Conservation (phyloP, 2,888 invertebrate genomes). For the Cheilosia urbana region DNA sequence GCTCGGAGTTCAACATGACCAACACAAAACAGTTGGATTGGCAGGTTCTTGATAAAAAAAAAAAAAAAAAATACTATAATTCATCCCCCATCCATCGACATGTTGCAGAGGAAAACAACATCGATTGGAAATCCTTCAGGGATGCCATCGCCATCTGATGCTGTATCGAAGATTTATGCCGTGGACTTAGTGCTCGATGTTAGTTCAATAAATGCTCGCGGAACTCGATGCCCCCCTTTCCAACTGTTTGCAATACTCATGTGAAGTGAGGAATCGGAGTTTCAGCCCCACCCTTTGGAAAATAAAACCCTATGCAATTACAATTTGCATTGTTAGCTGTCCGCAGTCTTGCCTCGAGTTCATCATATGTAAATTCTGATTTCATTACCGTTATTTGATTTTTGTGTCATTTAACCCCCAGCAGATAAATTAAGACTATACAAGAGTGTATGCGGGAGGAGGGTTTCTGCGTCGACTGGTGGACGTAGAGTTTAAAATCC, state of each 20-base stretch:
- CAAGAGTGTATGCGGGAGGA: neutral
- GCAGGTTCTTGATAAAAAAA: slow-evolving; percentile 17
- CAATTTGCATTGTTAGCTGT: slow-evolving; percentile 28
- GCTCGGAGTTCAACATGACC: slow-evolving; percentile 52
- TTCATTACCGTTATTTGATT: slow-evolving; percentile 71
- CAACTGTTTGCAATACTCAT: slow-evolving; percentile 7
- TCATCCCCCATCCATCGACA: slow-evolving; percentile 25
- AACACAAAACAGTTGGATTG: slow-evolving; percentile 36
- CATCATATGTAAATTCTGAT: slow-evolving; percentile 56
- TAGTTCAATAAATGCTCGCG: slow-evolving; percentile 48
- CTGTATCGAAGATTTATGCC: slow-evolving; percentile 55
- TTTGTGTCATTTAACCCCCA: slow-evolving; percentile 60
- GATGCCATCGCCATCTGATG: slow-evolving; percentile 68
- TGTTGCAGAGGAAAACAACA: slow-evolving; percentile 53
- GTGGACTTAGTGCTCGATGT: slow-evolving; percentile 30
- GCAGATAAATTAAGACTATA: slow-evolving; percentile 1
- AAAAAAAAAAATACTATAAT: slow-evolving; percentile 10
- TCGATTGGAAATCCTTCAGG: slow-evolving; percentile 61
- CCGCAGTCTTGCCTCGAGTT: slow-evolving; percentile 18
- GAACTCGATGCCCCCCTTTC: neutral
- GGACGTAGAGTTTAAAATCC: slow-evolving; percentile 55
- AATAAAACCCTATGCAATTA: slow-evolving; percentile 20
- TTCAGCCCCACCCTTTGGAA: neutral
- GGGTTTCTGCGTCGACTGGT: slow-evolving; percentile 33
- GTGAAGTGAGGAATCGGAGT: neutral